These are phyloP conservation scores for Butorides virescens DNA, from an alignment of 2,113 vertebrate genomes.

Conservation along the genomic window DNA sequence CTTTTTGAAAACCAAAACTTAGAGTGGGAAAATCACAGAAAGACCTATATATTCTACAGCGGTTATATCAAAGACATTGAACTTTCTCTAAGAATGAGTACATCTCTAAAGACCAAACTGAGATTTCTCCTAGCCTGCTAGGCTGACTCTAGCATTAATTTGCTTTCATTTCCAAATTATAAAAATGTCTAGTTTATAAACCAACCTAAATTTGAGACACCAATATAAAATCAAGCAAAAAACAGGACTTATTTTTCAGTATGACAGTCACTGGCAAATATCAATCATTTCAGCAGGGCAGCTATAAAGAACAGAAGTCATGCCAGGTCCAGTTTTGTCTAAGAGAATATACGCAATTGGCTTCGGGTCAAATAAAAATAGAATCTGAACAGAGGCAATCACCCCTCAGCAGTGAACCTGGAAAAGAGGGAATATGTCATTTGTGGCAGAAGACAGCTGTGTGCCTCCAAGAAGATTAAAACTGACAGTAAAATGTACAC, in stretches of 20 bases:
- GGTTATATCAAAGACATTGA: neutral
- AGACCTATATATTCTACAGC: constrained; percentile 30
- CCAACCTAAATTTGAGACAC: neutral
- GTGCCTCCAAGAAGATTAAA: neutral
- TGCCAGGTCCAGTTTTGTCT: constrained; percentile 18
- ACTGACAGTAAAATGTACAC: neutral
- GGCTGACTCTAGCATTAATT: neutral
- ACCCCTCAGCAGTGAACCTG: neutral
- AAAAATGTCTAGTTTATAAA: neutral
- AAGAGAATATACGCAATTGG: constrained; percentile 45
- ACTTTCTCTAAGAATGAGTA: neutral
- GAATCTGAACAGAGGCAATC: constrained; percentile 4
- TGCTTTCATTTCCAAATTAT: constrained; percentile 34
- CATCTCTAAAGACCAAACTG: neutral
- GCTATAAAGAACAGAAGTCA: constrained; percentile 17
- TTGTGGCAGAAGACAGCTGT: constrained; percentile 48
- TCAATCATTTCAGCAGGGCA: constrained; percentile 30
- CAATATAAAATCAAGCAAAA: neutral
- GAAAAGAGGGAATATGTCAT: neutral
- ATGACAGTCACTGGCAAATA: neutral
- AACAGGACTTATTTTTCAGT: neutral
- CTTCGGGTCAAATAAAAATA: constrained; percentile 71
- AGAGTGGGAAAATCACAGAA: neutral
- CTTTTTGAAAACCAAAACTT: constrained; percentile 19
- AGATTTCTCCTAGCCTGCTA: constrained; percentile 6